Evolutionary conservation across 2,888 invertebrate species (phyloP), one percentile per base, ranked within the genome.

Genomic region (Galeruca laticollis): DNA sequence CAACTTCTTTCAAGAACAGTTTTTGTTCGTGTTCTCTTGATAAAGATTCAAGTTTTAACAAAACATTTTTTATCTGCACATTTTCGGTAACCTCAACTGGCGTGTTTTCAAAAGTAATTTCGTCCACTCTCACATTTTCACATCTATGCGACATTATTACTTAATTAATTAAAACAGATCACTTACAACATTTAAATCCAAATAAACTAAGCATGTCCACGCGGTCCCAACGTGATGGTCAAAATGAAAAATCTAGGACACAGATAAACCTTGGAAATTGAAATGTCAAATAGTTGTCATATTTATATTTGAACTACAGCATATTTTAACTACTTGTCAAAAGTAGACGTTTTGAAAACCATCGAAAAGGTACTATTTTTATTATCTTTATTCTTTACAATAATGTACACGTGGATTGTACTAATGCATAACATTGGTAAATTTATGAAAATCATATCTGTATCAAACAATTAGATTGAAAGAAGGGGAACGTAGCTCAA

Each of bases 201-300:
- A 64, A 67, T 33, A 68, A 65, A 43, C 62, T 66, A 69, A 71
- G 65, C 37, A 61, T 68, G 37, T 70, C 68, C 73, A 73, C 70
- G 73, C 71, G 73, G 73, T 70, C 69, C 43, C 73, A 68, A 60
- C 56, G 62, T 68, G 60, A n/a, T n/a, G n/a, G n/a, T n/a, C n/a
- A 68, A 63, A 64, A 69, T 68, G 47, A 69, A 69, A n/a, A n/a
- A n/a, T n/a, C n/a, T n/a, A n/a, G n/a, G n/a, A n/a, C n/a, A n/a
- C n/a, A n/a, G n/a, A n/a, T n/a, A 64, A 56, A 18, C 56, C 56
- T 57, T 57, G 56, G n/a, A 61, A 49, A 49, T 40, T 20, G 9
- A 60, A 68, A 73, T 70, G 73, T 68, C 73, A 72, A 65, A 65
- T 13, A 47, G n/a, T 31, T 68, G 70, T 68, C 65, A 70, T 31